phyloP scores from a whole-genome alignment of 2,797 vertebrate species.

The Anguilla obscura region DNA sequence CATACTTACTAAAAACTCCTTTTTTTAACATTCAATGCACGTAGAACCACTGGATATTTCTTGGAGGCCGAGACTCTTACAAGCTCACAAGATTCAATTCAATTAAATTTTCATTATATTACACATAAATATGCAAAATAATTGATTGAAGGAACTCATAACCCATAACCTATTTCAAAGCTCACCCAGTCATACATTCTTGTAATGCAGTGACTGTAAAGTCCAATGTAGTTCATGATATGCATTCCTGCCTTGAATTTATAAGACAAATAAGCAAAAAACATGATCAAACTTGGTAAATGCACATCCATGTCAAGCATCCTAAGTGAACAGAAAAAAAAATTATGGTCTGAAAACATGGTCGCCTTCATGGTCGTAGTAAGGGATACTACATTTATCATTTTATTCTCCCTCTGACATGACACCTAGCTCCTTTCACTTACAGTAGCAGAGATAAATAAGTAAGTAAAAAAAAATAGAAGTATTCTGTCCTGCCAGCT shows the following conservation, averaged over 20 bases:
- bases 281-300: slow-evolving; percentile 1
- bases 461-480: not conserved
- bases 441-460: not conserved
- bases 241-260: not conserved
- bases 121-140: not conserved
- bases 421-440: not conserved
- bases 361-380: not conserved
- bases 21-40: not conserved
- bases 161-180: not conserved
- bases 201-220: not conserved
- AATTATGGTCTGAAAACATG: not conserved
- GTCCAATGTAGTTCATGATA: not conserved
- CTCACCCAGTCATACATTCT: not conserved
- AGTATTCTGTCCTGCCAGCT: not conserved
- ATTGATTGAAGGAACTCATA: not conserved
- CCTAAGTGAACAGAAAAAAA: not conserved
- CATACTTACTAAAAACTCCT: not conserved
- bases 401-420: not conserved
- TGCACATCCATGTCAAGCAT: not conserved
- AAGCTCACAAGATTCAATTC: not conserved
- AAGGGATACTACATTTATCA: not conserved
- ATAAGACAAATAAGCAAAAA: not conserved
- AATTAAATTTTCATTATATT: not conserved
- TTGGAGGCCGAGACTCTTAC: not conserved
- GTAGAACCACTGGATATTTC: not conserved